A percentile compares a stretch with the other conserved stretches of the same genome.
These are phyloP conservation scores for Amphipoea lucens DNA, from an alignment of 2,888 invertebrate species.

Conservation along the genomic window DNA sequence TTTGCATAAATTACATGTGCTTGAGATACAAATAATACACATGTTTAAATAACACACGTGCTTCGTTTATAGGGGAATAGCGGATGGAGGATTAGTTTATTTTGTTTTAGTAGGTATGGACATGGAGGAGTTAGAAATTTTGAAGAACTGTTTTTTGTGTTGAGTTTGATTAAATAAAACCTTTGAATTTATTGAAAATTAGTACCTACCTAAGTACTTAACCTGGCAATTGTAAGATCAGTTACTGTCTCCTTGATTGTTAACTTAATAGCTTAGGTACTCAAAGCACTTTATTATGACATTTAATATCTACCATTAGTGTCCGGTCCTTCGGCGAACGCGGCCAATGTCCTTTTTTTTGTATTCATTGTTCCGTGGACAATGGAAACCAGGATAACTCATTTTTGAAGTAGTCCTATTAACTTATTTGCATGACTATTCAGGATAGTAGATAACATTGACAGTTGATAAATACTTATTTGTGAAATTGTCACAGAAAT, in stretches of 20 bases:
- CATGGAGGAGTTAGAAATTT: neutral
- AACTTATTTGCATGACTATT: neutral
- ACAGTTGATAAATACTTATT: no score
- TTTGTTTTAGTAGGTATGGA: neutral
- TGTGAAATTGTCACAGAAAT: no score
- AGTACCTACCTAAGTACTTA: neutral
- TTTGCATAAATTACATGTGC: slow-evolving; percentile 63
- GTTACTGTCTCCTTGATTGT: neutral
- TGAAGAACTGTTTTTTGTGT: neutral
- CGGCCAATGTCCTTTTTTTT: neutral
- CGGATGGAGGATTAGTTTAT: slow-evolving; percentile 37
- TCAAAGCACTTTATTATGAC: neutral
- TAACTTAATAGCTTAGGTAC: neutral
- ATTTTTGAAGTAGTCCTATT: neutral
- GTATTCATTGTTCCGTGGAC: neutral
- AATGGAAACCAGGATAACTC: neutral
- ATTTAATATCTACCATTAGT: neutral
- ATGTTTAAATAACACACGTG: slow-evolving; percentile 19
- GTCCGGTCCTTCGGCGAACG: neutral
- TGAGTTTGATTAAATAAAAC: neutral
- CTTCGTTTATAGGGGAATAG: slow-evolving; percentile 55
- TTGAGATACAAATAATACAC: slow-evolving; percentile 41
- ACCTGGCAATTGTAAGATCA: neutral
- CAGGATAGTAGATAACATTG: neutral
- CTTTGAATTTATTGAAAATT: neutral